Evolutionary conservation across 1,140 invertebrate species (phyloP).

Genomic region (Pemphigus obesinymphae): DNA sequence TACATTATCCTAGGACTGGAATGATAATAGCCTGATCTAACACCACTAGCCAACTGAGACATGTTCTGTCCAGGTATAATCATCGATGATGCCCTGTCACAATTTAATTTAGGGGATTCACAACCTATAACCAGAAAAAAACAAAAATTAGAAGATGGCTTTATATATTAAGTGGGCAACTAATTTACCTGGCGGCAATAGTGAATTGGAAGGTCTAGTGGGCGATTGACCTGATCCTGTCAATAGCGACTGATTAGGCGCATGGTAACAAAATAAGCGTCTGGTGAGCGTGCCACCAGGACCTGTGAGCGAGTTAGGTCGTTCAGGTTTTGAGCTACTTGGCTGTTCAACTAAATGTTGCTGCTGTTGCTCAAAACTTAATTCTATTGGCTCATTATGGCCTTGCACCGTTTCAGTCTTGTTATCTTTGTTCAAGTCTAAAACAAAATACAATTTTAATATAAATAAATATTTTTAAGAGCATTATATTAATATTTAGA

Average conservation of each 20-base stretch:
- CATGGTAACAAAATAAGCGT: slow-evolving; percentile 44
- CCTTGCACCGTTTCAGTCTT: slow-evolving; percentile 37
- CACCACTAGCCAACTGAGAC: slow-evolving; percentile 20
- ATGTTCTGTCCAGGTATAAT: slow-evolving; percentile 22
- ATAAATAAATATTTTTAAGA: too few relatives aligned
- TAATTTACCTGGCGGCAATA: slow-evolving; percentile 19
- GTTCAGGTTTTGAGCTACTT: slow-evolving; percentile 42
- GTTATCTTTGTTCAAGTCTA: slow-evolving; percentile 37
- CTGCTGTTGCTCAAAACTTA: slow-evolving; percentile 12
- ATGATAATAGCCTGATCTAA: slow-evolving; percentile 28
- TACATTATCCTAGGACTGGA: slow-evolving; percentile 29
- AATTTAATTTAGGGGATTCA: slow-evolving; percentile 30
- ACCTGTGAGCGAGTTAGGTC: slow-evolving; percentile 41
- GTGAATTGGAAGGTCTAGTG: slow-evolving; percentile 23
- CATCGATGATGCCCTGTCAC: slow-evolving; percentile 26
- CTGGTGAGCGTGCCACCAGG: slow-evolving; percentile 39
- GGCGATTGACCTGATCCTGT: slow-evolving; percentile 10
- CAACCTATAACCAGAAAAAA: neutral
- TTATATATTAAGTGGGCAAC: neutral
- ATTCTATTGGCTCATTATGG: slow-evolving; percentile 10
- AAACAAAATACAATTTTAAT: neutral
- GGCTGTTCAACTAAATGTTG: slow-evolving; percentile 23
- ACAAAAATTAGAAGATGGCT: neutral
- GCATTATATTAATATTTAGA: too few relatives aligned
- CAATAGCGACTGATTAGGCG: slow-evolving; percentile 23